Evolutionary conservation across 2,797 vertebrate species (phyloP).

Genomic region (Notoglanidium macrostoma): DNA sequence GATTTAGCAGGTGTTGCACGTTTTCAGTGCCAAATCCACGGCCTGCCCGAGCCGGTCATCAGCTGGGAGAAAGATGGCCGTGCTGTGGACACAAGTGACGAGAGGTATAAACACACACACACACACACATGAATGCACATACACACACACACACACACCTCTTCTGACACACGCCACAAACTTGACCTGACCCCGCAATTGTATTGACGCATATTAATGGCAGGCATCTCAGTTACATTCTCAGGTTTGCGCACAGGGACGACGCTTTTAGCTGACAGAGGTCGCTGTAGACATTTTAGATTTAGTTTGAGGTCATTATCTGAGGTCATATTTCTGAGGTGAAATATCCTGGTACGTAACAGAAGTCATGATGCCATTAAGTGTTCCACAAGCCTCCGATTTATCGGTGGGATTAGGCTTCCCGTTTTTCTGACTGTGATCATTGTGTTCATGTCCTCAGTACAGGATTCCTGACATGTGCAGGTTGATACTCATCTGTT

Average conservation of each 20-base stretch:
- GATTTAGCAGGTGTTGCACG: constrained; percentile 90
- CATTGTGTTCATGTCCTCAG: not conserved
- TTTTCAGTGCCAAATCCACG: constrained; percentile 97
- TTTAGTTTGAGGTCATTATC: not conserved
- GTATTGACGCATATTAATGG: no score
- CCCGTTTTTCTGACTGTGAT: not conserved
- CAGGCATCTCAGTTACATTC: not conserved
- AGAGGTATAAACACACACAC: constrained; percentile 76
- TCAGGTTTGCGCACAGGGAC: not conserved
- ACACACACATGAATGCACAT: constrained; percentile 5
- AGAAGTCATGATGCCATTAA: not conserved
- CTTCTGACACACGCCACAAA: no score
- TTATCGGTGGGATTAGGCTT: not conserved
- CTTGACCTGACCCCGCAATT: no score
- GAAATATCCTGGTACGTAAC: not conserved
- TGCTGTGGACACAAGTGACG: constrained; percentile 83
- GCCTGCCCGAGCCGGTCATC: constrained; percentile 92
- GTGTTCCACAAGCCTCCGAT: not conserved
- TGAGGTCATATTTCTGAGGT: not conserved
- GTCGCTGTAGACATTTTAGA: not conserved
- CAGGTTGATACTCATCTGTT: no score
- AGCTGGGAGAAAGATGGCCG: constrained; percentile 92
- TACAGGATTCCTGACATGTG: not conserved
- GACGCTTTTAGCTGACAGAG: not conserved
- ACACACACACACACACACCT: constrained; percentile 22